A percentile compares a stretch with the other conserved stretches of the same genome.
phyloP scores from a whole-genome alignment of 2,797 vertebrate genomes.

The Graptemys geographica region DNA sequence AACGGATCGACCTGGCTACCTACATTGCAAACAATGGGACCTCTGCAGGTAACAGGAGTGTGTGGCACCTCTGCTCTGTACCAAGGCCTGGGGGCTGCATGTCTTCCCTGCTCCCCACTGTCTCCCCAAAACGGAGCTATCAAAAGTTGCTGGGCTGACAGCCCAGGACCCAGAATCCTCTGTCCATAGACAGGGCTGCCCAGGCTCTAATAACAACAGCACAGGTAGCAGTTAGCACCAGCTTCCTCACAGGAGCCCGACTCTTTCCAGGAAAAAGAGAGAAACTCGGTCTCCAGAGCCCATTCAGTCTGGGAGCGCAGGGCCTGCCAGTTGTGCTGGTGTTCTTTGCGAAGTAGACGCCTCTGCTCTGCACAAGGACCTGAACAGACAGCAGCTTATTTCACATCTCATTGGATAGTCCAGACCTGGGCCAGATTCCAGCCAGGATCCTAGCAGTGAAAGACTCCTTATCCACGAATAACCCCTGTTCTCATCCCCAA shows the following conservation, averaged over 20 bases:
- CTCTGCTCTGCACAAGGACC: background rate
- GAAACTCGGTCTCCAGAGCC: no score
- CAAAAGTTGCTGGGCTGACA: background rate
- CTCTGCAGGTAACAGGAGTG: constrained; percentile 83
- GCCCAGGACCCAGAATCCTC: background rate
- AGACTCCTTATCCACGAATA: background rate
- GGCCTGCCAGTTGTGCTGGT: background rate
- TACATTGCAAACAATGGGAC: constrained; percentile 98
- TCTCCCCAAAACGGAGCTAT: background rate
- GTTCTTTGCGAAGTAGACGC: background rate
- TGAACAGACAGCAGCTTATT: background rate
- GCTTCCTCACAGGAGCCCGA: background rate
- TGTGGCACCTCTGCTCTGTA: background rate
- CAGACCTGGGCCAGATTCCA: background rate
- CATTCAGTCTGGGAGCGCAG: background rate
- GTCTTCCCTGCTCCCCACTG: background rate
- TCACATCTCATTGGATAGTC: background rate
- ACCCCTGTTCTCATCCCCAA: background rate
- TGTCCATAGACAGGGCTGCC: background rate
- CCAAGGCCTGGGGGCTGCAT: background rate
- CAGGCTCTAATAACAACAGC: fast-evolving
- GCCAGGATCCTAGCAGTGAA: background rate
- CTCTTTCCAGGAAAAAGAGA: background rate
- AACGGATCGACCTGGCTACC: constrained; percentile 91
- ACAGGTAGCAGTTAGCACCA: background rate